A percentile compares a stretch with the other conserved stretches of the same genome.
Evolutionary conservation across 2,113 vertebrate species (phyloP).

Genomic region (Takifugu flavidus): DNA sequence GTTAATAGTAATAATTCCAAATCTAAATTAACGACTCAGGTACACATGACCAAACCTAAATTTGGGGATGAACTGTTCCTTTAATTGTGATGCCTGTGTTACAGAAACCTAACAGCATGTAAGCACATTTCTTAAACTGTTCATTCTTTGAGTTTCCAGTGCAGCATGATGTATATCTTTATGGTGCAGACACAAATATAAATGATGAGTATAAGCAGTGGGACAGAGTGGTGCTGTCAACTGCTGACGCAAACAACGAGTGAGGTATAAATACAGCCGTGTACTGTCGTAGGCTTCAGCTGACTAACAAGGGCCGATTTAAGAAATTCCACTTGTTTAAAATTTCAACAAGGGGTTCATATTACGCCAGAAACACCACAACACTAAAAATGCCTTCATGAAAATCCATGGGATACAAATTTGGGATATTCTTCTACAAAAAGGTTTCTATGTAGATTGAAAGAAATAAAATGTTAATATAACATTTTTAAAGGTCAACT

Average conservation of each 20-base stretch:
- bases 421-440: conserved; percentile 48
- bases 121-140: neutral
- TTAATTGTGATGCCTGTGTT: conserved; percentile 31
- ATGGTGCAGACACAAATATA: conserved; percentile 24
- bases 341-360: conserved; percentile 25
- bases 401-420: conserved; percentile 41
- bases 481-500: conserved; percentile 63
- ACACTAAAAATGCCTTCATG: conserved; percentile 8
- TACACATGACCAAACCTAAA: conserved; percentile 23
- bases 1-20: neutral
- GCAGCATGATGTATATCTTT: conserved; percentile 23
- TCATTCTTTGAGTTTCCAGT: conserved; percentile 21
- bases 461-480: conserved; percentile 71
- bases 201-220: conserved; percentile 36
- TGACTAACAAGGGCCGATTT: conserved; percentile 21
- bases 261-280: conserved; percentile 48
- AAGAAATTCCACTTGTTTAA: conserved; percentile 23
- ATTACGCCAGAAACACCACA: conserved; percentile 1
- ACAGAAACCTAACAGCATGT: conserved; percentile 10
- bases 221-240: conserved; percentile 24
- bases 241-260: conserved; percentile 30
- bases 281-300: conserved; percentile 42
- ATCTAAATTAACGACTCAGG: neutral
- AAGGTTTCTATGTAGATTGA: conserved; percentile 47
- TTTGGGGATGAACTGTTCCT: conserved; percentile 37